Evolutionary conservation across 2,888 invertebrate genomes (phyloP).

Genomic region (Heliconius erato): DNA sequence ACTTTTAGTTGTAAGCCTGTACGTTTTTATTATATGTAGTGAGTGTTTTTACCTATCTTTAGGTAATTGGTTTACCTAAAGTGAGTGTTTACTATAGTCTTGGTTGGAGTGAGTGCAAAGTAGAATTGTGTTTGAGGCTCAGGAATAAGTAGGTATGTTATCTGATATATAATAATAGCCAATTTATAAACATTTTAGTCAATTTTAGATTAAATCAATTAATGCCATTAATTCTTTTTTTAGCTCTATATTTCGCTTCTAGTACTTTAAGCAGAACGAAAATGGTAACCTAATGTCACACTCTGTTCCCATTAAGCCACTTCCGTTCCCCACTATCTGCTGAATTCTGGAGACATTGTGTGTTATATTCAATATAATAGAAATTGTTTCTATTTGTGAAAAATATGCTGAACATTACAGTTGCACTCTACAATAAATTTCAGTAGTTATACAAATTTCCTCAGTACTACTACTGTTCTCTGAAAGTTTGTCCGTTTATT

Average conservation of each 20-base stretch:
- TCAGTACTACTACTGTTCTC: too few relatives aligned
- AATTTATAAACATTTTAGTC: background rate
- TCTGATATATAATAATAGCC: background rate
- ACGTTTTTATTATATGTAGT: slow-evolving; percentile 49
- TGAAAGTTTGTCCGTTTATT: background rate
- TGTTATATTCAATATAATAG: background rate
- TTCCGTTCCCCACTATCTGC: too few relatives aligned
- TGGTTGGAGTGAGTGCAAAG: background rate
- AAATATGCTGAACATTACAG: background rate
- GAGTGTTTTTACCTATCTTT: background rate
- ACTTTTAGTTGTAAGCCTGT: slow-evolving; percentile 63
- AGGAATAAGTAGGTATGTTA: background rate
- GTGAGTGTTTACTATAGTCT: background rate
- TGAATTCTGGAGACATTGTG: too few relatives aligned
- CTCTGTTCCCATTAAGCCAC: too few relatives aligned
- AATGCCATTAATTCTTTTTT: too few relatives aligned
- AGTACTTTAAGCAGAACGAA: too few relatives aligned
- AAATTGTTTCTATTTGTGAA: background rate
- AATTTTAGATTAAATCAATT: background rate
- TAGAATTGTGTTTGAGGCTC: background rate
- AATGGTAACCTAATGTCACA: too few relatives aligned
- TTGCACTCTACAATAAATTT: too few relatives aligned
- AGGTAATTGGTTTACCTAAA: slow-evolving; percentile 5
- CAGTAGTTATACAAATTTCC: background rate
- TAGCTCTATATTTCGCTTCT: too few relatives aligned